Base-by-base conservation (phyloP, 1,140 invertebrate genomes). In the Euwallacea similis region DNA sequence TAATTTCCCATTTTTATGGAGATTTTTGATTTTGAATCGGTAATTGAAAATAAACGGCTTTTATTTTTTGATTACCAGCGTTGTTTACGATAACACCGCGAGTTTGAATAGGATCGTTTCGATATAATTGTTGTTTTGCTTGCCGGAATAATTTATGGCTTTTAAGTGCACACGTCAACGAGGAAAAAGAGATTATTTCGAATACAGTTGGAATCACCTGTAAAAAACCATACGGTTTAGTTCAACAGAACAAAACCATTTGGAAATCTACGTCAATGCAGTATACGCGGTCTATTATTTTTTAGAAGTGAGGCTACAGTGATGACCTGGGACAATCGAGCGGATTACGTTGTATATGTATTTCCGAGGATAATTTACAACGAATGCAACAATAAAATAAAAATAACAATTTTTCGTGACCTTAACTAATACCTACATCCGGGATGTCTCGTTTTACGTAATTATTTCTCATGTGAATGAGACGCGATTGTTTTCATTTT, bases 401-500 rank as follows among this genome's bases (percentile, higher is more conserved):
- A 56, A 56, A 15, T 15, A 56, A 56, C 55, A 16, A 13, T 56
- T 56, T 56, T 56, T 56, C 16, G n/a, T 15, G 21, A 56, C 55
- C n/a, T 56, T 56, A 56, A 33, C 55, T 58, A 58, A 21, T 16
- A 58, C 21, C 21, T 33, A 33, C 55, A 58, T 58, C 55, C 55
- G 55, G 55, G 55, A 58, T 58, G 13, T 16, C 16, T 15, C 55
- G 16, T 41, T 58, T 58, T 6, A n/a, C n/a, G 21, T 41, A 15
- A 58, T 58, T 58, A 16, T 21, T 58, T 58, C 21, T 21, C 55
- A 58, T 58, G 55, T 58, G 55, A 58, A 58, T 16, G 13, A 58
- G 21, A 58, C 55, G 10, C 13, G 46, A 50, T 50, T 50, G 46
- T 33, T 33, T 33, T 33, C 21, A 33, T 33, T 50, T 50, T 50